Evolutionary conservation across 1,140 invertebrate genomes (phyloP), one percentile per base, ranked within the genome.

Genomic region (Meloidogyne exigua): DNA sequence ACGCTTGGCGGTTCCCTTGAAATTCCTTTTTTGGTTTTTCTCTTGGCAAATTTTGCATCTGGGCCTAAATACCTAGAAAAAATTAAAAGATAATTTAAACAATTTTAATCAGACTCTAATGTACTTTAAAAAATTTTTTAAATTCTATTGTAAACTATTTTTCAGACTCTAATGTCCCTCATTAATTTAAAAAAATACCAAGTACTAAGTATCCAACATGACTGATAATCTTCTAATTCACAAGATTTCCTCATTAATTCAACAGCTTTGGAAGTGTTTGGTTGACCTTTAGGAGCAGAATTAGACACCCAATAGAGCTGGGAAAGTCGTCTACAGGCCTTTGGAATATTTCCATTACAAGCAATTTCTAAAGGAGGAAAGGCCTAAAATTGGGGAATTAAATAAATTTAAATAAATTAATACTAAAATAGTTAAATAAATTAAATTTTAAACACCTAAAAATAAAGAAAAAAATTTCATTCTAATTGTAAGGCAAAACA

Each of bases 131-230:
- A 3, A 3, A 32, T 32, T 32, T 32, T 32, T 32, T 3, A 32
- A 32, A 32, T 32, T 32, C 28, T 32, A 2, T 32, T 32, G 28
- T 32, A 32, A 2, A 2, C 28, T 32, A 32, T 32, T n/a, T n/a
- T n/a, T n/a, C n/a, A n/a, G n/a, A n/a, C n/a, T n/a, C n/a, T n/a
- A n/a, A n/a, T n/a, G n/a, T n/a, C n/a, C 28, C 28, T 32, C 7
- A 32, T 32, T 32, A 32, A 32, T 3, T 32, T 3, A 32, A 36
- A 63, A 68, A 26, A 72, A 63, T 12, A 32, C 84, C 85, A 85
- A 9, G 81, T 87, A 42, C 83, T 85, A 26, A 85, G 69, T 21
- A 86, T 44, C 85, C 84, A 86, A 74, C 84, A 85, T 7, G 84
- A 80, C 69, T 85, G 85, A 21, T 70, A 68, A 68, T 86, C 85